A percentile compares a stretch with the other conserved stretches of the same genome.
These are phyloP conservation scores for Erythrolamprus reginae DNA, from an alignment of 2,113 vertebrate species.

Conservation along the genomic window DNA sequence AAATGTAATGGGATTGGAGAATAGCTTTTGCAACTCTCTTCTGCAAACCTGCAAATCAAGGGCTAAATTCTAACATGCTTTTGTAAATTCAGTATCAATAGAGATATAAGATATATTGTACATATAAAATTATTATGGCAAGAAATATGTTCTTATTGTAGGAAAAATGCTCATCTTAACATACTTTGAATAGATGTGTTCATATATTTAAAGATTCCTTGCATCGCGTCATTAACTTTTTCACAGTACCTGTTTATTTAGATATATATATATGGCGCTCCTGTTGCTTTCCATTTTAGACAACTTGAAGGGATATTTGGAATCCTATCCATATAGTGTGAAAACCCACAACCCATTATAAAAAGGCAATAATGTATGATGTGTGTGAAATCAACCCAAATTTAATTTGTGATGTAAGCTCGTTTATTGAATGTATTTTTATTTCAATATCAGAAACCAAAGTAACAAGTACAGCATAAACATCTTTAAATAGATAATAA, in stretches of 20 bases:
- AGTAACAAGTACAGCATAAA: conserved; percentile 9
- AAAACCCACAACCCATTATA: background rate
- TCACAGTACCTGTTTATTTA: background rate
- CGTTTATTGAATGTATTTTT: background rate
- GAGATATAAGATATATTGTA: too few species aligned
- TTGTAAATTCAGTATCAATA: too few species aligned
- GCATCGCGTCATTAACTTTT: background rate
- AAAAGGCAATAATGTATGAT: background rate
- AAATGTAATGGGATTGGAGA: background rate
- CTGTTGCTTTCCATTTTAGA: background rate
- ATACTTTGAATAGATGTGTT: background rate
- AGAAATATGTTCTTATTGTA: too few species aligned
- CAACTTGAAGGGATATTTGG: background rate
- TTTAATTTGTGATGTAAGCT: background rate
- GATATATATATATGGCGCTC: background rate
- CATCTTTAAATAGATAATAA: conserved; percentile 13
- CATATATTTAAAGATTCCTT: background rate
- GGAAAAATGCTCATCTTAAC: background rate
- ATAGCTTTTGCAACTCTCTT: background rate
- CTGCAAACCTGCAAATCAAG: too few species aligned
- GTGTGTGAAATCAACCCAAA: background rate
- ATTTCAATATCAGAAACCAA: background rate
- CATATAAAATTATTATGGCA: too few species aligned
- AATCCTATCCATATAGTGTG: conserved; percentile 5
- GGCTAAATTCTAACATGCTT: too few species aligned